Conservation (phyloP, 2,888 invertebrate genomes). For the Falcaria lacertinaria region DNA sequence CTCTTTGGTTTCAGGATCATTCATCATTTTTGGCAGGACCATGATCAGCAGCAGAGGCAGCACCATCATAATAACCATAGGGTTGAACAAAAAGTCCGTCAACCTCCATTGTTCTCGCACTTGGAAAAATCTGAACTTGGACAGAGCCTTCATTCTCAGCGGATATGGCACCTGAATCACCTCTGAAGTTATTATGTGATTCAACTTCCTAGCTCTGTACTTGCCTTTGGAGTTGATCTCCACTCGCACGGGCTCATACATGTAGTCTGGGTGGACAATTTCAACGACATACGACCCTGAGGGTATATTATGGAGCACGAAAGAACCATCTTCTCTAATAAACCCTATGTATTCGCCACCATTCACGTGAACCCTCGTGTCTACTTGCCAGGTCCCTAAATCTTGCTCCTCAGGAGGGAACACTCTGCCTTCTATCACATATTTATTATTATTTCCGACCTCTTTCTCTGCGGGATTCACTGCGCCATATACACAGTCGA, state of each 20-base stretch:
- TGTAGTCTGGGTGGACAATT: slow-evolving; percentile 92
- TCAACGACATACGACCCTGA: slow-evolving; percentile 97
- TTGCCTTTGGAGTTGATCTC: slow-evolving; percentile 99
- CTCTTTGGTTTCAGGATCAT: slow-evolving; percentile 98
- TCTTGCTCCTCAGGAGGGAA: slow-evolving; percentile 84
- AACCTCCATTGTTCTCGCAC: slow-evolving; percentile 97
- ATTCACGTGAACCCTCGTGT: slow-evolving; percentile 90
- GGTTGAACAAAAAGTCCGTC: slow-evolving; percentile 97
- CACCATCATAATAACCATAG: slow-evolving; percentile 99
- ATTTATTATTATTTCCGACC: slow-evolving; percentile 76
- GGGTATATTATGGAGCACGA: slow-evolving; percentile 91
- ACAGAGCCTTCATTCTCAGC: slow-evolving; percentile 90
- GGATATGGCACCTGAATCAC: slow-evolving; percentile 96
- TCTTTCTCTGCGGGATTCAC: slow-evolving; percentile 58
- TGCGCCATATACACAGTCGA: slow-evolving; percentile 34
- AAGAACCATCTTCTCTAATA: slow-evolving; percentile 94
- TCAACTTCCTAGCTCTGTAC: slow-evolving; percentile 95
- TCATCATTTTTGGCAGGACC: slow-evolving; percentile 97
- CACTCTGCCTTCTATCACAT: slow-evolving; percentile 90
- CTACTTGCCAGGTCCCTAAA: slow-evolving; percentile 85
- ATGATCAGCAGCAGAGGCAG: slow-evolving; percentile 93
- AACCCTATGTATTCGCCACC: slow-evolving; percentile 94
- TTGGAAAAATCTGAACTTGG: slow-evolving; percentile 93
- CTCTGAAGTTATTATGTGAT: slow-evolving; percentile 94
- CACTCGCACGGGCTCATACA: slow-evolving; percentile 96